Percentiles rank a stretch among this genome's conserved stretches.
phyloP scores from a whole-genome alignment of 2,113 vertebrate species.

The Macheiramphus alcinus region DNA sequence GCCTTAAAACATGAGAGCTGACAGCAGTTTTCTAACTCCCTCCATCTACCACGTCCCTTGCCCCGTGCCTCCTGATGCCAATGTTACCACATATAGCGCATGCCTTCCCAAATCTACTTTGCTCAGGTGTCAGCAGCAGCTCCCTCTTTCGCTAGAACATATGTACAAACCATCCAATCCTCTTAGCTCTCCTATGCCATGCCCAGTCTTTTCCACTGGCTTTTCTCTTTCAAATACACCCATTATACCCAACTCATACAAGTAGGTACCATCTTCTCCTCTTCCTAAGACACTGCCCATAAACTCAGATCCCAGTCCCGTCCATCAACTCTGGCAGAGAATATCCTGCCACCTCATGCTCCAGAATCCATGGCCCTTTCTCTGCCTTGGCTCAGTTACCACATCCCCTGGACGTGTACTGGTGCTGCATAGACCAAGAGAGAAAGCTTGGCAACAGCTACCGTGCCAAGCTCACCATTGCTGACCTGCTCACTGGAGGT shows the following conservation, averaged over 20 bases:
- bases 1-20: neutral
- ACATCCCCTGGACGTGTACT: neutral
- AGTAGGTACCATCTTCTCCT: neutral
- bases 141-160: neutral
- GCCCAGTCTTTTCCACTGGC: neutral
- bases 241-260: neutral
- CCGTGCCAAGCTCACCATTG: neutral
- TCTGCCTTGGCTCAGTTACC: neutral
- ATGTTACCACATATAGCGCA: accelerated
- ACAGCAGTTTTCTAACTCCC: neutral
- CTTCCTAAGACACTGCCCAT: neutral
- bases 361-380: neutral
- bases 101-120: neutral
- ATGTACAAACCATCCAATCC: neutral
- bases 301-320: neutral
- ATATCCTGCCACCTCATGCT: neutral
- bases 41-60: neutral
- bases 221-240: neutral
- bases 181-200: neutral
- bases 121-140: neutral
- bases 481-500: neutral
- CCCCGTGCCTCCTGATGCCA: neutral
- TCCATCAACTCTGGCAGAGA: neutral
- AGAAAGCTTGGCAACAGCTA: neutral
- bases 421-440: neutral